A percentile compares a stretch with the other conserved stretches of the same genome.
phyloP scores from a whole-genome alignment of 2,888 invertebrate species.

The Lochmaea crataegi region DNA sequence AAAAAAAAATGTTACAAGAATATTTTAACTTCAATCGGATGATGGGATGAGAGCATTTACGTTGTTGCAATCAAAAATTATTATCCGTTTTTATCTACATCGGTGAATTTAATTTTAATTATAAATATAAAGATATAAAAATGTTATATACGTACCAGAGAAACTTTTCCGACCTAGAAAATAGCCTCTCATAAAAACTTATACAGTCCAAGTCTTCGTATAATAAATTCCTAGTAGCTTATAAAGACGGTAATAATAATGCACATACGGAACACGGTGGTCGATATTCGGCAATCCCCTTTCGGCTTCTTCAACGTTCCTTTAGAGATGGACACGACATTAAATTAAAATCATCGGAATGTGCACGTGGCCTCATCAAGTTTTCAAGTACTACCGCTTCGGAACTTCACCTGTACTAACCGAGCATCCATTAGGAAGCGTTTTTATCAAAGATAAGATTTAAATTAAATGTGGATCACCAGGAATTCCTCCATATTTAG shows the following conservation, averaged over 20 bases:
- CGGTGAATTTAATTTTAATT: no score
- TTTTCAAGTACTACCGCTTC: background rate
- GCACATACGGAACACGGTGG: slow-evolving; percentile 33
- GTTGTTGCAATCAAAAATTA: no score
- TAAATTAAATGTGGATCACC: slow-evolving; percentile 26
- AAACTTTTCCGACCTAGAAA: background rate
- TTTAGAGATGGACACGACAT: slow-evolving; percentile 41
- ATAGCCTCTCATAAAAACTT: background rate
- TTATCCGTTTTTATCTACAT: background rate
- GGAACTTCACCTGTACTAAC: slow-evolving; percentile 46
- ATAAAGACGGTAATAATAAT: slow-evolving; percentile 4
- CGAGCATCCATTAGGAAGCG: slow-evolving; percentile 33
- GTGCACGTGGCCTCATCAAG: slow-evolving; percentile 49
- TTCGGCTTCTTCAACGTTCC: slow-evolving; percentile 28
- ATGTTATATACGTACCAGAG: background rate
- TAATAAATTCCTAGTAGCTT: slow-evolving; percentile 19
- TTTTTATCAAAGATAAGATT: slow-evolving; percentile 33
- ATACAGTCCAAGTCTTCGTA: background rate
- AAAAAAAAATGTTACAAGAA: no score
- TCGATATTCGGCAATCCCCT: slow-evolving; percentile 33
- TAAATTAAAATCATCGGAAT: slow-evolving; percentile 44
- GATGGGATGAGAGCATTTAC: no score
- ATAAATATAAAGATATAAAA: background rate
- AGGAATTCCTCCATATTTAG: slow-evolving; percentile 13
- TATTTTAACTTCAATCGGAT: no score